phyloP scores from a whole-genome alignment of 2,113 vertebrate species.

The Sphyrna mokarran region DNA sequence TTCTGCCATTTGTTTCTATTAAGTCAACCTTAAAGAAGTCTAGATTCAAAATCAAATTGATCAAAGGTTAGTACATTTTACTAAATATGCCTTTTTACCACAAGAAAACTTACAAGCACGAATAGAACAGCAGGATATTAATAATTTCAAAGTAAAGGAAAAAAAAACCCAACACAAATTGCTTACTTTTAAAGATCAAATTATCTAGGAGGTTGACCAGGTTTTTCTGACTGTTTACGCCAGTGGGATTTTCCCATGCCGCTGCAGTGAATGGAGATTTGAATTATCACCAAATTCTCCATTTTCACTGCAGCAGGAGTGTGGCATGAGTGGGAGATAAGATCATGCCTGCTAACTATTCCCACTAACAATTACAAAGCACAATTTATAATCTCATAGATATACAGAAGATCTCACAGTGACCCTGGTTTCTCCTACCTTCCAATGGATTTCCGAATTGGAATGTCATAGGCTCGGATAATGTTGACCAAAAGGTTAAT shows the following conservation, averaged over 20 bases:
- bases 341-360: background rate
- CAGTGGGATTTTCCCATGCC: no score
- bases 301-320: no score
- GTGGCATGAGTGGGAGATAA: no score
- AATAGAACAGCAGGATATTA: background rate
- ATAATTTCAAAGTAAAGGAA: background rate
- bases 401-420: no score
- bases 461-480: conserved; percentile 81
- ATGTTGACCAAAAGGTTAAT: conserved; percentile 83
- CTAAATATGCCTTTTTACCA: background rate
- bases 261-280: no score
- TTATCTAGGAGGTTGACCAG: background rate
- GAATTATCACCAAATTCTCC: no score
- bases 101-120: background rate
- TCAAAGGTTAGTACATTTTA: background rate
- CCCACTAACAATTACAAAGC: background rate
- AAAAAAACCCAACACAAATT: background rate
- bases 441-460: conserved; percentile 63
- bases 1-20: background rate
- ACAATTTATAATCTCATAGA: background rate
- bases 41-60: background rate
- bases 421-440: conserved; percentile 53
- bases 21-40: background rate
- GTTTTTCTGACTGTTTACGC: no score
- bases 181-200: background rate